Evolutionary conservation across 2,113 vertebrate genomes (phyloP).

Genomic region (Corythornis madagascariensis): DNA sequence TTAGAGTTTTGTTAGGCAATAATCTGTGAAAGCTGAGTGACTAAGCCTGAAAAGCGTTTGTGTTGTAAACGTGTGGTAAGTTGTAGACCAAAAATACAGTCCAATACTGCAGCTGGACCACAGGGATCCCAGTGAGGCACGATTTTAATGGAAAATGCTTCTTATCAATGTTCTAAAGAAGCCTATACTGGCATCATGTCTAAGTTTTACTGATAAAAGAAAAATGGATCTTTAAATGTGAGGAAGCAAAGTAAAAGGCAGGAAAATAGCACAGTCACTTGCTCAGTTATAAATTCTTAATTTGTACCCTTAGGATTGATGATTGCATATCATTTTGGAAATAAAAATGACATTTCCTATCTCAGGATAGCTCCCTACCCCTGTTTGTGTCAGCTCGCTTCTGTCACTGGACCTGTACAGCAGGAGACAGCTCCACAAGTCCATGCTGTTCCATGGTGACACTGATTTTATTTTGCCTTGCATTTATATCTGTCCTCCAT

Average conservation of each 20-base stretch:
- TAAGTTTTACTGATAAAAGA: not conserved
- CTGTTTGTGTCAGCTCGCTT: not conserved
- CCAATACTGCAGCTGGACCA: not conserved
- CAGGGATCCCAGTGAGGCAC: not conserved
- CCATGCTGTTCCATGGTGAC: not conserved
- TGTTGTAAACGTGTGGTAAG: not conserved
- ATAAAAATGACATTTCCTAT: not conserved
- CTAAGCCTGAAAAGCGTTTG: not conserved
- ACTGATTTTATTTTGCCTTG: slow-evolving; percentile 5
- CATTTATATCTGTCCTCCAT: not conserved
- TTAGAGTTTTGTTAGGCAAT: not conserved
- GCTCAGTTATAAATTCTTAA: not conserved
- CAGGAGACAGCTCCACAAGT: not conserved
- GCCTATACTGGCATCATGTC: not conserved
- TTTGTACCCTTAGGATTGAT: not conserved
- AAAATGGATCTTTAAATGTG: not conserved
- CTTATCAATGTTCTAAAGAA: not conserved
- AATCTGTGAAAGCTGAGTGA: not conserved
- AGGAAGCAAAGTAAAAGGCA: not conserved
- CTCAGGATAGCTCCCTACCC: not conserved
- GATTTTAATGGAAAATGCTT: not conserved
- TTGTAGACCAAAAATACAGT: not conserved
- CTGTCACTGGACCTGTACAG: not conserved
- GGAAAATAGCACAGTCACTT: not conserved
- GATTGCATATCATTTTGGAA: not conserved